Evolutionary conservation across 2,888 invertebrate genomes (phyloP).

Genomic region (Trissolcus brochymenae): DNA sequence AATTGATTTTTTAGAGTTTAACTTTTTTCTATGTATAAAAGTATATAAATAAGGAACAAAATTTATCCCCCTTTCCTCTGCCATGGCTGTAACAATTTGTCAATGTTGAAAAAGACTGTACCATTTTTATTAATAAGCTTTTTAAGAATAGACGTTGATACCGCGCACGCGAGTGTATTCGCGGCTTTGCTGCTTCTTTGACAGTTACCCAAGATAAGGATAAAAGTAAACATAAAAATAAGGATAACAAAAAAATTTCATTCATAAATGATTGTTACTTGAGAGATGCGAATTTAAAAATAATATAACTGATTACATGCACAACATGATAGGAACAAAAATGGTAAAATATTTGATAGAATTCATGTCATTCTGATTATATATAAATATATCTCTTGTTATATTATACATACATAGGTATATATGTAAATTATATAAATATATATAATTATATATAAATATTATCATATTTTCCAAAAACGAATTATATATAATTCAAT

Average conservation of each 20-base stretch:
- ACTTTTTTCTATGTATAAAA: slow-evolving; percentile 39
- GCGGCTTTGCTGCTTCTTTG: slow-evolving; percentile 47
- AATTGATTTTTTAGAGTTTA: slow-evolving; percentile 19
- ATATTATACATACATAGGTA: slow-evolving; percentile 71
- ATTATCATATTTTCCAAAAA: slow-evolving; percentile 74
- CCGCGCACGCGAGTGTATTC: slow-evolving; percentile 47
- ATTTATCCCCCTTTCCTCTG: slow-evolving; percentile 38
- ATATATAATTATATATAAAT: slow-evolving; percentile 53
- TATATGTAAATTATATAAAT: slow-evolving; percentile 54
- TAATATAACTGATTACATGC: slow-evolving; percentile 60
- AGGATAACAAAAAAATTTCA: slow-evolving; percentile 49
- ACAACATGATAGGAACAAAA: slow-evolving; percentile 66
- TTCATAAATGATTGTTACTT: slow-evolving; percentile 55
- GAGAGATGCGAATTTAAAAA: slow-evolving; percentile 54
- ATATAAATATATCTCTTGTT: slow-evolving; percentile 74
- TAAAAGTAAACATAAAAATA: slow-evolving; percentile 45
- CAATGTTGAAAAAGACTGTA: slow-evolving; percentile 56
- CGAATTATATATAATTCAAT: slow-evolving; percentile 75
- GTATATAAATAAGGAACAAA: slow-evolving; percentile 31
- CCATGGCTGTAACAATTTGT: slow-evolving; percentile 55
- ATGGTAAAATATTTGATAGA: slow-evolving; percentile 69
- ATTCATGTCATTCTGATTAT: slow-evolving; percentile 74
- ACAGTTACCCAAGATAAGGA: slow-evolving; percentile 30
- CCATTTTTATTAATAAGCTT: slow-evolving; percentile 52
- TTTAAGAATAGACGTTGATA: slow-evolving; percentile 32